These are phyloP conservation scores for Euproctis similis DNA, from an alignment of 2,888 invertebrate species.

Conservation along the genomic window DNA sequence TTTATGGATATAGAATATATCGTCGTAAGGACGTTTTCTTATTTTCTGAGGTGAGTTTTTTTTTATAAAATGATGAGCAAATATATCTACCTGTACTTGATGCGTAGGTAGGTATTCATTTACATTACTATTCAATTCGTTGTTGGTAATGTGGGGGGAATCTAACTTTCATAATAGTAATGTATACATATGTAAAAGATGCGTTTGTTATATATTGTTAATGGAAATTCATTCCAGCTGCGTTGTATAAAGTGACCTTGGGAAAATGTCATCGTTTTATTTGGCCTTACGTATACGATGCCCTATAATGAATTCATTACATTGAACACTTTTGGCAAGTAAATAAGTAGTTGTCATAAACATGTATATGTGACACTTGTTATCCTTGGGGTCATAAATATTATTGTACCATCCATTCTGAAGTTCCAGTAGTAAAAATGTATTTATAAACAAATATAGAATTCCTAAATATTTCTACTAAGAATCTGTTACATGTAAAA, in stretches of 20 bases:
- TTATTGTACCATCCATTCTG: no score
- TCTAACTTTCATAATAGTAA: constrained; percentile 24
- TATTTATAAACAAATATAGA: no score
- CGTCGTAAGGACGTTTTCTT: constrained; percentile 17
- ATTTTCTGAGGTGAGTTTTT: constrained; percentile 41
- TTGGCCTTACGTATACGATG: constrained; percentile 36
- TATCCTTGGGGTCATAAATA: no score
- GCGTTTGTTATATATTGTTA: no score
- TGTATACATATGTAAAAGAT: constrained; percentile 14
- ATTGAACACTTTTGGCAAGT: no score
- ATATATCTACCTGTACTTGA: constrained; percentile 24
- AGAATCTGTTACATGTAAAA: no score
- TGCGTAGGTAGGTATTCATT: constrained; percentile 10
- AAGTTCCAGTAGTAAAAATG: no score
- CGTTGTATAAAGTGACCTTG: constrained; percentile 49
- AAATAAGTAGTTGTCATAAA: no score
- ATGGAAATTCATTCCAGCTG: constrained; percentile 21
- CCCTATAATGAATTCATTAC: no score
- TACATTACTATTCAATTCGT: constrained; percentile 23
- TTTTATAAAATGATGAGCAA: constrained; percentile 5
- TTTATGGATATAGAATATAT: constrained; percentile 40
- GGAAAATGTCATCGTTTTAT: constrained; percentile 45
- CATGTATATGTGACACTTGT: no score
- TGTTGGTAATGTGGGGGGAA: constrained; percentile 20
- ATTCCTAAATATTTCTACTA: no score